Percentiles rank a stretch among this genome's conserved stretches.
These are phyloP conservation scores for Leptothorax acervorum DNA, from an alignment of 2,888 invertebrate genomes.

Conservation along the genomic window DNA sequence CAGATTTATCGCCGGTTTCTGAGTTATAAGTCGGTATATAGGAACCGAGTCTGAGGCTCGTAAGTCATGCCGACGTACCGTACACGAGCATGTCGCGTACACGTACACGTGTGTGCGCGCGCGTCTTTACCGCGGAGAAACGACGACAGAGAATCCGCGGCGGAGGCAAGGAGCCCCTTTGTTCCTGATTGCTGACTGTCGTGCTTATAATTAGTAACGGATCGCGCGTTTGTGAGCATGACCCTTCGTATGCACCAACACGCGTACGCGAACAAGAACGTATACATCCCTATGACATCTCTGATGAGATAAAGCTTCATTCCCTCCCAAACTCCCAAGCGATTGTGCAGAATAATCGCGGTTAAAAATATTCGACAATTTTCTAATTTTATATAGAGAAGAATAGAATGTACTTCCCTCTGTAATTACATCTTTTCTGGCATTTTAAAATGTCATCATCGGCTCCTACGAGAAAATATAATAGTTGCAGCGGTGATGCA, in stretches of 20 bases:
- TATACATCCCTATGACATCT: neutral
- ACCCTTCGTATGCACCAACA: neutral
- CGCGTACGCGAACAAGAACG: neutral
- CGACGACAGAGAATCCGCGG: slow-evolving; percentile 54
- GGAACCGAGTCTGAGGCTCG: slow-evolving; percentile 76
- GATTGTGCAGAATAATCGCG: neutral
- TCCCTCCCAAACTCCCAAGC: neutral
- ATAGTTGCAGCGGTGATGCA: neutral
- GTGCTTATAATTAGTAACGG: slow-evolving; percentile 80
- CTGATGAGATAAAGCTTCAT: slow-evolving; percentile 9
- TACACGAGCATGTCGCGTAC: slow-evolving; percentile 44
- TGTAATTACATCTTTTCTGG: neutral
- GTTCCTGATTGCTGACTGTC: slow-evolving; percentile 78
- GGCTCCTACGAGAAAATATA: too few relatives aligned
- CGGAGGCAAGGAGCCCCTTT: slow-evolving; percentile 71
- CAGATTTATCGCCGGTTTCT: slow-evolving; percentile 81
- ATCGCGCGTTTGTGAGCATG: slow-evolving; percentile 57
- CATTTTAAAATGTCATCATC: too few relatives aligned
- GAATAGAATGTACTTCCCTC: neutral
- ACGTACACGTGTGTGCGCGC: slow-evolving; percentile 9
- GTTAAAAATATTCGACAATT: neutral
- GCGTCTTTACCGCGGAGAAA: slow-evolving; percentile 51
- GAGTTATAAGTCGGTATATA: slow-evolving; percentile 77
- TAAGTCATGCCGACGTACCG: slow-evolving; percentile 78
- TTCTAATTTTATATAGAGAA: neutral